Evolutionary conservation across 2,888 invertebrate genomes (phyloP).

Genomic region (Trichogramma evanescens): DNA sequence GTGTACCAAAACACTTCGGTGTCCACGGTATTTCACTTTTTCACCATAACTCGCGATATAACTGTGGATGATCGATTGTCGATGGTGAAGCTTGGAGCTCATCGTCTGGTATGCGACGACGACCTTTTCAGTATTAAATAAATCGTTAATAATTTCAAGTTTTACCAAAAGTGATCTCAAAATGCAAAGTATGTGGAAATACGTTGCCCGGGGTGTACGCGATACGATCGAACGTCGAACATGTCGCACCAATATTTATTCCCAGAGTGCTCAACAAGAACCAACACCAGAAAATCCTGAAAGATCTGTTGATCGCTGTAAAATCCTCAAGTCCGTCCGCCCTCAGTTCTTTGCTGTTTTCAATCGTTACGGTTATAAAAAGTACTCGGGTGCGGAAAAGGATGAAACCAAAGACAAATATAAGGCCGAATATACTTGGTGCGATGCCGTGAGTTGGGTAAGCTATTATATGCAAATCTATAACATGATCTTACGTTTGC

Average conservation of each 20-base stretch:
- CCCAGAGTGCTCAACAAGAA: constrained; percentile 30
- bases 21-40: too few species aligned
- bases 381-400: constrained; percentile 29
- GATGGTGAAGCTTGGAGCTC: too few species aligned
- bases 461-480: constrained; percentile 4
- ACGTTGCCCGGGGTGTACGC: constrained; percentile 39
- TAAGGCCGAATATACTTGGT: constrained; percentile 36
- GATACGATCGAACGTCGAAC: constrained; percentile 37
- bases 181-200: constrained; percentile 37
- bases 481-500: background rate
- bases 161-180: too few species aligned
- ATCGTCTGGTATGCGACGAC: too few species aligned
- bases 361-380: constrained; percentile 29
- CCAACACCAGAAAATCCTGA: background rate
- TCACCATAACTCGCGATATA: too few species aligned
- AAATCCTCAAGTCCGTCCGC: constrained; percentile 29
- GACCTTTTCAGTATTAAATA: too few species aligned
- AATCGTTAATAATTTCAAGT: too few species aligned
- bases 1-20: too few species aligned
- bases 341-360: constrained; percentile 26
- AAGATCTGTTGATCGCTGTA: background rate
- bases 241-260: constrained; percentile 39
- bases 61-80: too few species aligned
- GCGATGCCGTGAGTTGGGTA: constrained; percentile 43
- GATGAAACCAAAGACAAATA: constrained; percentile 32